A percentile compares a stretch with the other conserved stretches of the same genome.
Conservation (phyloP, 2,797 vertebrate genomes). For the Microcaecilia unicolor region DNA sequence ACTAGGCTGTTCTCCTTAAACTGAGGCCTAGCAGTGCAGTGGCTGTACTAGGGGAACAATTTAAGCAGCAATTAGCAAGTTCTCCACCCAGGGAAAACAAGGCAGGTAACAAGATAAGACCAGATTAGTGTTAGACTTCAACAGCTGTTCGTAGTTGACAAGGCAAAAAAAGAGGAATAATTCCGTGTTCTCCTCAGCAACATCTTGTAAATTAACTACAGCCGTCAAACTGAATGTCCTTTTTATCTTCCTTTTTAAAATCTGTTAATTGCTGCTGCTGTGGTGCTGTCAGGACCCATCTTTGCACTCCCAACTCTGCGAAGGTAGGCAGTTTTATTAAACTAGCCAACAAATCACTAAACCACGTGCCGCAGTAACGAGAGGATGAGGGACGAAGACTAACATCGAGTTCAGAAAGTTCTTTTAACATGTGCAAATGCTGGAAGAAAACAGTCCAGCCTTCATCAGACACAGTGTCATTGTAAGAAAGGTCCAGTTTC, state of each 20-base stretch:
- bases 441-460: slow-evolving; percentile 64
- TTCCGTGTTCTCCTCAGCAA: too few species aligned
- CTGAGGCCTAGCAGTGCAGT: too few species aligned
- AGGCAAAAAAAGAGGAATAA: too few species aligned
- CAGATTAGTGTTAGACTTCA: too few species aligned
- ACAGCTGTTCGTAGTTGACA: too few species aligned
- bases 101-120: too few species aligned
- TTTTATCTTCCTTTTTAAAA: slow-evolving; percentile 37
- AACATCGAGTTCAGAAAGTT: slow-evolving; percentile 65
- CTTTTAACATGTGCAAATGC: slow-evolving; percentile 41
- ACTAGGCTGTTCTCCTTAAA: too few species aligned
- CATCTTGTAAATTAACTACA: too few species aligned
- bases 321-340: slow-evolving; percentile 53
- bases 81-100: too few species aligned
- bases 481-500: slow-evolving; percentile 74
- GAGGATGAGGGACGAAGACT: slow-evolving; percentile 58
- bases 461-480: slow-evolving; percentile 44
- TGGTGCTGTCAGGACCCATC: slow-evolving; percentile 49
- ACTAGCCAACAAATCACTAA: slow-evolving; percentile 52
- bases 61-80: too few species aligned
- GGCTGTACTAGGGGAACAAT: too few species aligned
- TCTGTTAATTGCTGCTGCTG: slow-evolving; percentile 49
- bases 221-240: slow-evolving; percentile 55
- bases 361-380: slow-evolving; percentile 54
- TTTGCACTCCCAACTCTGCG: slow-evolving; percentile 55